Base-by-base conservation (phyloP, 2,888 invertebrate species). In the Pyrrhia umbra region DNA sequence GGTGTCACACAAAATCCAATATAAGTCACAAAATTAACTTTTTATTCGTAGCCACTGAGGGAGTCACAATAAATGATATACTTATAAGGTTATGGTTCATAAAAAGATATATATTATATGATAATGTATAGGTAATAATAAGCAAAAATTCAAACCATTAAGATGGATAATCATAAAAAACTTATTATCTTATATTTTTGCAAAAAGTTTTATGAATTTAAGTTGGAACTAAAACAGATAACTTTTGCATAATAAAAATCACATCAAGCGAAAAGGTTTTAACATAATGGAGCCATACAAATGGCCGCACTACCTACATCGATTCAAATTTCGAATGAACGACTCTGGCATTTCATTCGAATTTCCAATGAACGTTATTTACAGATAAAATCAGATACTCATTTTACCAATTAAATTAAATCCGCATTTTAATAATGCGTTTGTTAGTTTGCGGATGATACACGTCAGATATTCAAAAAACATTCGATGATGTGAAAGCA, bases 361-460 rank as follows among this genome's bases (percentile, higher is more conserved):
- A 68, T 57, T 74, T n/a, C 45, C 20, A 68, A 57, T 68, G 5
- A 67, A 56, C 18, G 3, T 56, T 49, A 72, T 73, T 50, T 66
- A 67, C 55, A 34, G 34, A 56, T 68, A 50, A 52, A 69, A 58
- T 39, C 49, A 25, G 25, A 64, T 42, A 37, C 73, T 8, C 46
- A 37, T 73, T 68, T 40, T 18, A 40, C 15, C 6, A 15, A 51
- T 57, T 56, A 43, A 68, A 59, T 58, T 68, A 49, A 59, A 59
- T 57, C 34, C 52, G 43, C 25, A 54, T 69, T 74, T 75, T 54
- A 68, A 68, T 69, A 60, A 69, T 54, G 40, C 16, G 16, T 54
- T 59, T 59, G 27, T 45, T 68, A 46, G 54, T 74, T 58, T 43
- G 25, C 43, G 30, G 49, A 50, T 18, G 21, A 15, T 56, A 51